Evolutionary conservation across 2,797 vertebrate genomes (phyloP), one percentile per base, ranked within the genome.

Genomic region (Pseudomugil tenellus): DNA sequence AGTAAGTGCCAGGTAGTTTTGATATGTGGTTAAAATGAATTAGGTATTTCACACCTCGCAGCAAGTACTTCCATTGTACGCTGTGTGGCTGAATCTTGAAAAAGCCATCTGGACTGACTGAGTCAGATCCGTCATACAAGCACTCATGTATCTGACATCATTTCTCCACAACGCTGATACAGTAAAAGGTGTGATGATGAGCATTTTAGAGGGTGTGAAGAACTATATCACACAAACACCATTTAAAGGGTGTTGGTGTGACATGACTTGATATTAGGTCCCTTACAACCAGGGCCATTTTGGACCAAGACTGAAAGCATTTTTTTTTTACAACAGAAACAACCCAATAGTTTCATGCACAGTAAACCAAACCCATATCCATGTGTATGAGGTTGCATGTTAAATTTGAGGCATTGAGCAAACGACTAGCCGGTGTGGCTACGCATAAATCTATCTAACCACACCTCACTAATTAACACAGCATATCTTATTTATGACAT

Each of bases 31-130:
- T 62, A 69, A 63, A 70, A 67, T 78, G 76, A 84, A 76, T 80
- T 71, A 83, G 71, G 32, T 46, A 78, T 82, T 84, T 89, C 73
- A 76, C 82, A 85, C 81, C 81, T 82, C 63, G 62, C 32, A 63
- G 67, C 70, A 51, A 73, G 69, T 67, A 63, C 61, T 46, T 80
- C 43, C 52, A 35, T 79, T 28, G 13, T 57, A 56, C 70, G 65
- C 70, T 60, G 64, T 57, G 64, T 32, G 70, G 37, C 60, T 52
- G 13, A 82, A 80, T 79, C 66, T 73, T 85, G 70, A 64, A 77
- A 84, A 80, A 71, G 59, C 72, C 78, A 79, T 74, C 70, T 82
- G 58, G 49, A 55, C 48, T 13, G 35, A 71, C 58, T 77, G 66
- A 80, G 64, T 83, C 76, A 71, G 4, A 74, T 32, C 41, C 53